Percentiles rank a stretch among this genome's conserved stretches.
phyloP scores from a whole-genome alignment of 2,797 vertebrate genomes.

The Chaetodon trifasciatus region DNA sequence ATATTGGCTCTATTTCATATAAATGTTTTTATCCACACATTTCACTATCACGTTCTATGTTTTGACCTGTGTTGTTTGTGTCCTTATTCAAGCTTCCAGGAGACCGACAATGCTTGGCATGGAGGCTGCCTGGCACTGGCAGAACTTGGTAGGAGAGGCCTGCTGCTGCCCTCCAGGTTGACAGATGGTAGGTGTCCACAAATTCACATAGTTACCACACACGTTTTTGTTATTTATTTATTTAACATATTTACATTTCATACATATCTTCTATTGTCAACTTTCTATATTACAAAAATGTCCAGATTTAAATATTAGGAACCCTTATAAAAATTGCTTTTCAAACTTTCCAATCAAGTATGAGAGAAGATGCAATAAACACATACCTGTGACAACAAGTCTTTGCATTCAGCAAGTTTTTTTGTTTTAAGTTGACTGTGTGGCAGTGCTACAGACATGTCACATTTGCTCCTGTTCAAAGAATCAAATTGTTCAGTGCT shows the following conservation, averaged over 20 bases:
- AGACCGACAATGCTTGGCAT: conserved; percentile 95
- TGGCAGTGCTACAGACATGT: conserved; percentile 23
- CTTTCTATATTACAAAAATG: conserved; percentile 34
- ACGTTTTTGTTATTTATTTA: conserved; percentile 49
- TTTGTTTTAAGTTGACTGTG: not conserved
- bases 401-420: conserved; percentile 18
- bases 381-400: conserved; percentile 5
- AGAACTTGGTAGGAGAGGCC: conserved; percentile 94
- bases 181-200: conserved; percentile 87
- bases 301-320: conserved; percentile 47
- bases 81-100: conserved; percentile 90
- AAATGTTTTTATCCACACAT: not conserved
- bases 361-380: conserved; percentile 26
- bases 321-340: conserved; percentile 27
- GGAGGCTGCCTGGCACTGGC: conserved; percentile 96
- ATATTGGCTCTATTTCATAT: not conserved
- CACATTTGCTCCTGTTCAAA: not conserved
- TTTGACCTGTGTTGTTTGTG: conserved; percentile 40
- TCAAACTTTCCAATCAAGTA: conserved; percentile 24
- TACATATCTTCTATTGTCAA: conserved; percentile 1
- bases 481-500: conserved; percentile 59
- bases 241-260: conserved; percentile 48
- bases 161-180: conserved; percentile 93
- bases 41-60: not conserved
- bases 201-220: not conserved